Evolutionary conservation across 2,888 invertebrate species (phyloP).

Genomic region (Stenodera caucasica): DNA sequence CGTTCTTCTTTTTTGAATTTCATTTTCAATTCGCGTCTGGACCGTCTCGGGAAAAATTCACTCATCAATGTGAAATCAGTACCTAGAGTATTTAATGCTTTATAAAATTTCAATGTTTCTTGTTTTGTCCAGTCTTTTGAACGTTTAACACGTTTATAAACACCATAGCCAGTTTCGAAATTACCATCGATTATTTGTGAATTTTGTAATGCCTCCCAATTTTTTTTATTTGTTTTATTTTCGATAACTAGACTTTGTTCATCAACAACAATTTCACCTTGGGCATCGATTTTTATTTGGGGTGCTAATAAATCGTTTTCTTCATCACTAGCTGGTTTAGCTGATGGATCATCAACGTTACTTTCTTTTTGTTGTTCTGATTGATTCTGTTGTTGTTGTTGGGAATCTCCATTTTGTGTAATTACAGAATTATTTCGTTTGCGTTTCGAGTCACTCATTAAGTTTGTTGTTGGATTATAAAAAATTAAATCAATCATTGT

Average conservation of each 20-base stretch:
- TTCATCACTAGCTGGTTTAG: constrained; percentile 38
- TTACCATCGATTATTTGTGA: constrained; percentile 67
- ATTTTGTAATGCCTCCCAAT: constrained; percentile 66
- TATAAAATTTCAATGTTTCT: constrained; percentile 90
- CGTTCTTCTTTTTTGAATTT: constrained; percentile 94
- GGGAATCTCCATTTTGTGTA: constrained; percentile 7
- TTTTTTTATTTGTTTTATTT: constrained; percentile 66
- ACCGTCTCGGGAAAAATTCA: constrained; percentile 75
- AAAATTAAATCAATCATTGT: constrained; percentile 93
- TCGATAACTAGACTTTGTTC: constrained; percentile 83
- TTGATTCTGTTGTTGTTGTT: constrained; percentile 6
- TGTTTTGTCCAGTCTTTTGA: constrained; percentile 74
- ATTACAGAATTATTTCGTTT: constrained; percentile 19
- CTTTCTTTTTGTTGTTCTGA: constrained; percentile 44
- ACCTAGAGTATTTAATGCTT: constrained; percentile 84
- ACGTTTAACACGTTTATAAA: constrained; percentile 68
- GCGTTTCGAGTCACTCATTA: constrained; percentile 59
- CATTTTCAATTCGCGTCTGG: constrained; percentile 79
- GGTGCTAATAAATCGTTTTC: constrained; percentile 68
- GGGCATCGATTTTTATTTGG: constrained; percentile 82
- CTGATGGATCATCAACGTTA: constrained; percentile 30
- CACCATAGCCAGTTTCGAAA: constrained; percentile 59
- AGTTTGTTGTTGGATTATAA: constrained; percentile 82
- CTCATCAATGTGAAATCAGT: constrained; percentile 93
- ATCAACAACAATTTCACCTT: constrained; percentile 83